Evolutionary conservation across 2,888 invertebrate species (phyloP).

Genomic region (Sisyra nigra): DNA sequence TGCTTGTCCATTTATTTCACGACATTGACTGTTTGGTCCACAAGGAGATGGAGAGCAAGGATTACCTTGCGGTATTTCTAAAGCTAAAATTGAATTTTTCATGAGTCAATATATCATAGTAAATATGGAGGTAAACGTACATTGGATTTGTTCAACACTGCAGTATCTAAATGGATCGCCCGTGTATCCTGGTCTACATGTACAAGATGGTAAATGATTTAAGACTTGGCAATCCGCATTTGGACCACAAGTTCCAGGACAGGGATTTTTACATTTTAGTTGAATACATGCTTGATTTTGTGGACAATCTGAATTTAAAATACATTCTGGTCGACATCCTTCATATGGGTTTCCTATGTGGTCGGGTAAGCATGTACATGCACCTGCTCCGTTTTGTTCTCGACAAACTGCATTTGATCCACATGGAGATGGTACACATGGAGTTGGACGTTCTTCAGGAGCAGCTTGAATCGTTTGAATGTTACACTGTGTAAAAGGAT

Average conservation of each 20-base stretch:
- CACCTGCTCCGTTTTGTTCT: conserved; percentile 49
- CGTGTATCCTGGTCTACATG: conserved; percentile 41
- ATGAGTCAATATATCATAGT: conserved; percentile 3
- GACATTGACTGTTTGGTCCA: conserved; percentile 62
- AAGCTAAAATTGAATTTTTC: conserved; percentile 15
- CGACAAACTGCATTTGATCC: conserved; percentile 54
- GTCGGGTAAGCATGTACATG: conserved; percentile 51
- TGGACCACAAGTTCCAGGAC: conserved; percentile 32
- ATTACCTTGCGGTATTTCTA: conserved; percentile 24
- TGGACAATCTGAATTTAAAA: conserved; percentile 24
- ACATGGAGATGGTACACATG: conserved; percentile 34
- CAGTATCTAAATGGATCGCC: conserved; percentile 47
- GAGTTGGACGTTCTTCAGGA: conserved; percentile 20
- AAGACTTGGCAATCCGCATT: conserved; percentile 34
- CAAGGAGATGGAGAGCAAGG: conserved; percentile 68
- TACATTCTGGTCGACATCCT: conserved; percentile 38
- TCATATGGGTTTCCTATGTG: conserved; percentile 61
- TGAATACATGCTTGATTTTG: conserved; percentile 32
- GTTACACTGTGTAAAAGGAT: conserved; percentile 48
- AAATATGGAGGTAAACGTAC: conserved; percentile 12
- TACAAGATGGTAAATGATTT: conserved; percentile 44
- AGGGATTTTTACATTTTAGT: conserved; percentile 36
- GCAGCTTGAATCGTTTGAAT: conserved; percentile 2
- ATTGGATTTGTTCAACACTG: conserved; percentile 21
- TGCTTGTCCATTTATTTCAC: conserved; percentile 47